Evolutionary conservation across 2,113 vertebrate genomes (phyloP).

Genomic region (Malaclemys terrapin): DNA sequence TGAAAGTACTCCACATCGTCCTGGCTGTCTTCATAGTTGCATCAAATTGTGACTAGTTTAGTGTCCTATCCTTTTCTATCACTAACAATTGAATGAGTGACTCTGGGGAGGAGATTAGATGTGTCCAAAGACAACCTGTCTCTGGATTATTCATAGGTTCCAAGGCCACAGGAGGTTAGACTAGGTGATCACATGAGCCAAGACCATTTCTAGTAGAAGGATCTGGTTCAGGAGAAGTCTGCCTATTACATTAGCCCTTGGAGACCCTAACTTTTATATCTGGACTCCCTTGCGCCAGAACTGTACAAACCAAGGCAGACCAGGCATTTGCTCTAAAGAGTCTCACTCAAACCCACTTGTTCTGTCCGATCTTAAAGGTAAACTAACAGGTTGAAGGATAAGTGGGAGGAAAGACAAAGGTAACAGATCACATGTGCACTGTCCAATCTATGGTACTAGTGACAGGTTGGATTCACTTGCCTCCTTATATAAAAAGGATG

Average conservation of each 20-base stretch:
- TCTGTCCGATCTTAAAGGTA: not conserved
- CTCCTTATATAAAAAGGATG: not conserved
- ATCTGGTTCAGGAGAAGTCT: not conserved
- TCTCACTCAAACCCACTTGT: not conserved
- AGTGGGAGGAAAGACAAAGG: not conserved
- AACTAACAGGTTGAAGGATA: not conserved
- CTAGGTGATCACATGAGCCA: not conserved
- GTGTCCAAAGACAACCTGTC: not conserved
- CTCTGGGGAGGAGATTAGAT: not conserved
- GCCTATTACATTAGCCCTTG: not conserved
- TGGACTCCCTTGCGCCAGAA: not conserved
- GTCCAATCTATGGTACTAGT: not conserved
- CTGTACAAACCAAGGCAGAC: not conserved
- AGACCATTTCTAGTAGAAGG: not conserved
- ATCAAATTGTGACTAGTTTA: not conserved
- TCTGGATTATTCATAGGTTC: not conserved
- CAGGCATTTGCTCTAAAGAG: not conserved
- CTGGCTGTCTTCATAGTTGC: not conserved
- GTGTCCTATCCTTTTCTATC: not conserved
- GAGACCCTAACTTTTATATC: not conserved
- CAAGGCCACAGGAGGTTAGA: not conserved
- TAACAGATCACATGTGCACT: not conserved
- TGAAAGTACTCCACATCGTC: not conserved
- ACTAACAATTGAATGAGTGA: not conserved
- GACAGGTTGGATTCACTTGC: not conserved